Evolutionary conservation across 2,888 invertebrate genomes (phyloP).

Genomic region (Esperia sulphurella): DNA sequence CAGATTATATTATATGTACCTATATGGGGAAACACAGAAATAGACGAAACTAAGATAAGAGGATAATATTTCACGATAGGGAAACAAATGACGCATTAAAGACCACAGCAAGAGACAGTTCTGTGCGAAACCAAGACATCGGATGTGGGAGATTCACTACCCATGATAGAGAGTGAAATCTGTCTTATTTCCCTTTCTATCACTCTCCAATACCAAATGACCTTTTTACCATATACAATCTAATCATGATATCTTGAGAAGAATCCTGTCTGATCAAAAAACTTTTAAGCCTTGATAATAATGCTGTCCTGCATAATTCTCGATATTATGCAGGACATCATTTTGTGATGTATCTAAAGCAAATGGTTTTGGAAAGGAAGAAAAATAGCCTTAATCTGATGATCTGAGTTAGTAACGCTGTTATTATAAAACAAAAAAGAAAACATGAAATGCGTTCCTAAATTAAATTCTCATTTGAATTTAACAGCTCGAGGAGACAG

Average conservation of each 20-base stretch:
- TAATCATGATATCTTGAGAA: too few species aligned
- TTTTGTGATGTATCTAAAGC: too few species aligned
- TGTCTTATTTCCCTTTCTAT: not conserved
- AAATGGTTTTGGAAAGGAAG: too few species aligned
- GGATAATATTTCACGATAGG: not conserved
- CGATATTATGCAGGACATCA: too few species aligned
- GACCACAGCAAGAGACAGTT: not conserved
- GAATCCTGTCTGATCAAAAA: too few species aligned
- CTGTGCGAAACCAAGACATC: slow-evolving; percentile 2
- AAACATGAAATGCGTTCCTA: not conserved
- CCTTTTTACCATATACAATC: too few species aligned
- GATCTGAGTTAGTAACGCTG: too few species aligned
- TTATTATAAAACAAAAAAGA: too few species aligned
- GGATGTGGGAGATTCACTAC: slow-evolving; percentile 6
- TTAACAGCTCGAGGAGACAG: slow-evolving; percentile 36
- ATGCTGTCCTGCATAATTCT: too few species aligned
- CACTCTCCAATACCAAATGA: not conserved
- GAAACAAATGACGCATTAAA: not conserved
- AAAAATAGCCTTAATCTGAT: too few species aligned
- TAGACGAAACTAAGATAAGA: not conserved
- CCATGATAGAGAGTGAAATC: not conserved
- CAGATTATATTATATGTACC: too few species aligned
- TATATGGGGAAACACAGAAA: not conserved
- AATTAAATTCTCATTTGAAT: slow-evolving; percentile 26
- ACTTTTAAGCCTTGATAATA: too few species aligned